Conservation (phyloP, 2,113 vertebrate species). For the Stictonetta naevosa region DNA sequence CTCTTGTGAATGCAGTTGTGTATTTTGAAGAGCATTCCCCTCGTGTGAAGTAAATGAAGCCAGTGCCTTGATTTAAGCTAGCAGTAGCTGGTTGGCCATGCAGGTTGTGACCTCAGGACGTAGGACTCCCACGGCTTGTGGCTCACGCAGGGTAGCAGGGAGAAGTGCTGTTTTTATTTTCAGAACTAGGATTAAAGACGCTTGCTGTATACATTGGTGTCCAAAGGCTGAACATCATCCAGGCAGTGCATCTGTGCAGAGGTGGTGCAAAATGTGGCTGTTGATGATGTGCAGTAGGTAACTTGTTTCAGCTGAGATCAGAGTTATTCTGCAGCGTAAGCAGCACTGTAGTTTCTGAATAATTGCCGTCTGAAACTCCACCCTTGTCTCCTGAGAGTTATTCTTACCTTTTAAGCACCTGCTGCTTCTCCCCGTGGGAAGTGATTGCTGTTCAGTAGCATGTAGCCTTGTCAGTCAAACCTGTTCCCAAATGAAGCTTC, state of each 20-base stretch:
- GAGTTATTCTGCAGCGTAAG: neutral
- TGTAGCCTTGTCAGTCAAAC: conserved; percentile 2
- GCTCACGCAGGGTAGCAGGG: neutral
- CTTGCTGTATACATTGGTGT: fast-evolving
- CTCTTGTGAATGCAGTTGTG: neutral
- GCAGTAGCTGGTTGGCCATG: neutral
- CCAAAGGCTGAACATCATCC: neutral
- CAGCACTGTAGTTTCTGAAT: neutral
- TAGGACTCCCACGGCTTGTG: neutral
- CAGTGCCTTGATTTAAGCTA: neutral
- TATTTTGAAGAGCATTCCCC: neutral
- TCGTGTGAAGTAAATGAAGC: neutral
- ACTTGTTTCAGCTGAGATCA: neutral
- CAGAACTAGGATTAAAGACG: neutral
- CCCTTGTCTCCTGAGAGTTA: conserved; percentile 3
- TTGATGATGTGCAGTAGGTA: neutral
- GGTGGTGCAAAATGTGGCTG: neutral
- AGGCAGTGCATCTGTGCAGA: neutral
- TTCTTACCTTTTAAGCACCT: conserved; percentile 18
- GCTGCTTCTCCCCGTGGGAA: neutral
- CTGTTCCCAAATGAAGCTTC: neutral
- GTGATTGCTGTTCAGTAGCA: neutral
- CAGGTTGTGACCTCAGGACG: neutral
- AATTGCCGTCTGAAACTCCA: conserved; percentile 22
- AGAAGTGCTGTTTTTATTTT: neutral